A percentile compares a stretch with the other conserved stretches of the same genome.
Conservation (phyloP, 2,797 vertebrate genomes). For the Eutrigla gurnardus region DNA sequence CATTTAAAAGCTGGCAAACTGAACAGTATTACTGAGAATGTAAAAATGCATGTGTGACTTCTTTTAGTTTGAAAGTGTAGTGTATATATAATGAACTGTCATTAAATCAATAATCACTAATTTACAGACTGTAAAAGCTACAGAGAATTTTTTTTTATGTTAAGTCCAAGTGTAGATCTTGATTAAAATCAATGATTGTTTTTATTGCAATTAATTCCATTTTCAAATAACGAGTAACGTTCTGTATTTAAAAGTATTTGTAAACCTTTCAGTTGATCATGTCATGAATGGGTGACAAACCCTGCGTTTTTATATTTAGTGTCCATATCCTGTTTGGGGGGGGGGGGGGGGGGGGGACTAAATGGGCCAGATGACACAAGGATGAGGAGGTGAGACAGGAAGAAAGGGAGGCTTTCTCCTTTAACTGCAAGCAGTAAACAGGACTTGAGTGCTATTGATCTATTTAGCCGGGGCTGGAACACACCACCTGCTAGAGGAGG, state of each 20-base stretch:
- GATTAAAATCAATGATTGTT: conserved; percentile 10
- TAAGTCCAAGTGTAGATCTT: conserved; percentile 5
- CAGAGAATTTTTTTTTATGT: conserved; percentile 10
- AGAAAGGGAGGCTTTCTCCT: conserved; percentile 26
- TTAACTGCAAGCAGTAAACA: conserved; percentile 51
- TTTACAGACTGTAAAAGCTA: conserved; percentile 29
- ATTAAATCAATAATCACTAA: conserved; percentile 28
- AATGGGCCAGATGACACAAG: neutral
- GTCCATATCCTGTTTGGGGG: neutral
- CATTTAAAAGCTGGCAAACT: conserved; percentile 30
- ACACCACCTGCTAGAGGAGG: conserved; percentile 23
- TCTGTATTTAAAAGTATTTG: conserved; percentile 6
- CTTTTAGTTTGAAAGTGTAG: conserved; percentile 23
- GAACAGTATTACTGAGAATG: conserved; percentile 61
- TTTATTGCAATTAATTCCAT: conserved; percentile 10
- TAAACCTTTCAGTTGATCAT: neutral
- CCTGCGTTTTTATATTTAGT: neutral
- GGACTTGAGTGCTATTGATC: conserved; percentile 79
- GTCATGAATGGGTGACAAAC: neutral
- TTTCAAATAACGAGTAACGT: conserved; percentile 12
- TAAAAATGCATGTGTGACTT: conserved; percentile 50
- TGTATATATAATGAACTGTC: conserved; percentile 26
- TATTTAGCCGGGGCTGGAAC: conserved; percentile 35
- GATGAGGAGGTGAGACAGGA: neutral
- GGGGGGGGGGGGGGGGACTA: neutral